Evolutionary conservation across 2,888 invertebrate species (phyloP).

Genomic region (Parnassius apollo): DNA sequence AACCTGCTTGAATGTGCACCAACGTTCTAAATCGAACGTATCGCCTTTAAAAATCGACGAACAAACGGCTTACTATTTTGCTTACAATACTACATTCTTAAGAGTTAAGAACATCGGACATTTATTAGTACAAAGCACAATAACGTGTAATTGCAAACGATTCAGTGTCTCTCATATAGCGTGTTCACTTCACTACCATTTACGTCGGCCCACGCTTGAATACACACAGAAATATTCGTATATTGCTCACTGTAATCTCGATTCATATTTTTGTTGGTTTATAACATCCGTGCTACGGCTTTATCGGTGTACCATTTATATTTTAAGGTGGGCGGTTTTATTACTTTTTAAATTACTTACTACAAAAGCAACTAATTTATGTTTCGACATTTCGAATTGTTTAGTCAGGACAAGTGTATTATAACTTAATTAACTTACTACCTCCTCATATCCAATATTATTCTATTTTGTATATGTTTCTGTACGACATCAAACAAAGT

Average conservation of each 20-base stretch:
- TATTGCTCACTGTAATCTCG: conserved; percentile 55
- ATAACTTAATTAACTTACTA: too few species aligned
- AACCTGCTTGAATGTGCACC: conserved; percentile 15
- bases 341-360: conserved; percentile 25
- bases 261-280: conserved; percentile 71
- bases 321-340: conserved; percentile 42
- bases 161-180: conserved; percentile 69
- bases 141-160: conserved; percentile 81
- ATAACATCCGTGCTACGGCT: conserved; percentile 48
- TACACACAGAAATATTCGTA: conserved; percentile 39
- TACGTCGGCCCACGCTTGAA: conserved; percentile 65
- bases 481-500: too few species aligned
- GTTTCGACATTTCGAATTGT: too few species aligned
- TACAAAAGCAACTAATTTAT: too few species aligned
- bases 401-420: too few species aligned
- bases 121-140: conserved; percentile 76
- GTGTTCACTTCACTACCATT: conserved; percentile 67
- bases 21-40: conserved; percentile 36
- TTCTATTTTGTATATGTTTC: too few species aligned
- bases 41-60: conserved; percentile 60
- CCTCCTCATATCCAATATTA: too few species aligned
- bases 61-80: conserved; percentile 66
- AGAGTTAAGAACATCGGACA: conserved; percentile 50
- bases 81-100: conserved; percentile 74
- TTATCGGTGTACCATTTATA: conserved; percentile 55